Conservation (phyloP, 2,888 invertebrate species). For the Orchesellides sinensis region DNA sequence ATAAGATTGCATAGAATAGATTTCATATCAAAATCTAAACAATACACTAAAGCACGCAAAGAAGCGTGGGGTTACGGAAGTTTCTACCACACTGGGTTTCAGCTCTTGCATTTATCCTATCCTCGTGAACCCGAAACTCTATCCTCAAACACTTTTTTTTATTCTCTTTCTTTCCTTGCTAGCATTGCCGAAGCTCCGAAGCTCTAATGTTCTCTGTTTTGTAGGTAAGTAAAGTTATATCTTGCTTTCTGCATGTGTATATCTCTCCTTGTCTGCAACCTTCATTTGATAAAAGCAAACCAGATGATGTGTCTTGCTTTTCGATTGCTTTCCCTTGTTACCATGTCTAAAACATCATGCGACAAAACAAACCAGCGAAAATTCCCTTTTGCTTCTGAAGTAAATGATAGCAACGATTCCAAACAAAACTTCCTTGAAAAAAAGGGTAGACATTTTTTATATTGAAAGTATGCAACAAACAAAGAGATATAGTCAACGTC, state of each 20-base stretch:
- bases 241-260: neutral
- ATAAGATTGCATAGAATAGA: no score
- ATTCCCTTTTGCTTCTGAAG: no score
- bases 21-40: no score
- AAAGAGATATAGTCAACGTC: no score
- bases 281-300: slow-evolving; percentile 23
- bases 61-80: slow-evolving; percentile 39
- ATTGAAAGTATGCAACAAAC: no score
- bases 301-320: slow-evolving; percentile 21
- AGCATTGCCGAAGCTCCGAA: no score
- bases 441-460: no score
- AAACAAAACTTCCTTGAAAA: slow-evolving; percentile 26
- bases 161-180: neutral
- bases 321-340: slow-evolving; percentile 30
- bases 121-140: neutral
- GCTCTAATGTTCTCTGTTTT: neutral
- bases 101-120: neutral
- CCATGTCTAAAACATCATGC: slow-evolving; percentile 24
- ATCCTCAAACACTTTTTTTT: slow-evolving; percentile 12
- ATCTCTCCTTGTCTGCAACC: slow-evolving; percentile 44
- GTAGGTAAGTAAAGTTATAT: neutral
- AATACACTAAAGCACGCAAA: neutral
- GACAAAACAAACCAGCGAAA: slow-evolving; percentile 13
- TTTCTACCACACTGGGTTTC: slow-evolving; percentile 30
- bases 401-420: no score